These are phyloP conservation scores for Catocala sponsa DNA, from an alignment of 2,888 invertebrate genomes.

Conservation along the genomic window DNA sequence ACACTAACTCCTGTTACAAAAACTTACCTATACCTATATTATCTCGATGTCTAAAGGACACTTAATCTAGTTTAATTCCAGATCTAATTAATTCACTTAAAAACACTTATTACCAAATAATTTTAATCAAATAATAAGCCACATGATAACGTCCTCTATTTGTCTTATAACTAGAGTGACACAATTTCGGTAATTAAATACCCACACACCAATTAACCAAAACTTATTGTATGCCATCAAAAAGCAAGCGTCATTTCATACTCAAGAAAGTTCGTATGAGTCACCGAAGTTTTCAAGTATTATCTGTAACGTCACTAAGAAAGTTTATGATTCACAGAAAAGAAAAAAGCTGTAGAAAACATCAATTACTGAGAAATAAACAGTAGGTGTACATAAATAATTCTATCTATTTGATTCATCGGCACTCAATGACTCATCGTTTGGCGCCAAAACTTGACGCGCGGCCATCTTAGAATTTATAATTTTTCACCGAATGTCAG, in stretches of 20 bases:
- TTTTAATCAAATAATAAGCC: too few relatives aligned
- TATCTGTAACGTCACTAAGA: conserved; percentile 9
- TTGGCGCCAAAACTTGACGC: conserved; percentile 46
- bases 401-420: conserved; percentile 46
- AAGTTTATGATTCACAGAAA: conserved; percentile 31
- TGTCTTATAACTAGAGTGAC: not conserved
- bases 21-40: too few relatives aligned
- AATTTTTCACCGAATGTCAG: conserved; percentile 38
- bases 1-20: too few relatives aligned
- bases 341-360: conserved; percentile 15
- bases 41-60: too few relatives aligned
- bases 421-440: conserved; percentile 39
- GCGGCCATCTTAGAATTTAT: conserved; percentile 42
- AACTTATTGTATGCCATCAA: not conserved
- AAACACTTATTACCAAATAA: too few relatives aligned
- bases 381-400: conserved; percentile 8
- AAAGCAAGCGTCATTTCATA: conserved; percentile 3
- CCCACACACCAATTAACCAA: not conserved
- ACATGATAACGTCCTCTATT: not conserved
- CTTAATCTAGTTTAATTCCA: too few relatives aligned
- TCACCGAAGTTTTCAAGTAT: conserved; percentile 20
- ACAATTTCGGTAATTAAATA: too few relatives aligned
- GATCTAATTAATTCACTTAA: too few relatives aligned
- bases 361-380: conserved; percentile 23
- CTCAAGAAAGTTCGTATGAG: conserved; percentile 15